Base-by-base conservation (phyloP, 2,797 vertebrate genomes). In the Acestrorhynchus altus region DNA sequence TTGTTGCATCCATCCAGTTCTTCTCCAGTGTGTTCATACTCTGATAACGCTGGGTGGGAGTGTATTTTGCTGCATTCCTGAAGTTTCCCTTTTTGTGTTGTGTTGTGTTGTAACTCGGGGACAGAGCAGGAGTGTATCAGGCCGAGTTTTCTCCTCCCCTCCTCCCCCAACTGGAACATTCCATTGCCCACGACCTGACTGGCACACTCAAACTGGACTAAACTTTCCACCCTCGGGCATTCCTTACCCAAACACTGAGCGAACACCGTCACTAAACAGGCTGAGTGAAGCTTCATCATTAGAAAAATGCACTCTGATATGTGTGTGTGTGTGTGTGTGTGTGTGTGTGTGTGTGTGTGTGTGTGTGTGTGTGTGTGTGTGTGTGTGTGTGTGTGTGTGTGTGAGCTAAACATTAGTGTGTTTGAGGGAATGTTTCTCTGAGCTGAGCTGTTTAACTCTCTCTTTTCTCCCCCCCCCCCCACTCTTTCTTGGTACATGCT, bases 291-390 rank as follows among this genome's bases (percentile, higher is more conserved):
- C 47, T 35, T 51, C 47, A 51, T 51, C 47, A 51, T 13, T 51
- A 18, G 1, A 18, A 51, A 11, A 11, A 51, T 4, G 16, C 47
- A 51, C 2, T 22, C 18, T 54, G 51, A 2, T 22, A 47, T 69
- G 77, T 73, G 39, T 73, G 71, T 46, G 46, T 73, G 51, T 66
- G 44, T 78, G 61, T 47, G 51, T 66, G 44, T 78, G 61, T 47
- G 65, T 69, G 77, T 73, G 39, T 73, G 71, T 35, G 46, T 66
- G 51, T 59, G 44, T 73, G 51, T 47, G 49, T n/a, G 28, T 40
- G 44, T 78, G 61, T 47, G 65, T 69, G 77, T 73, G 39, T 73
- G 71, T 35, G 46, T 66, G 51, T 59, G 44, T 73, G 51, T 47
- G 49, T n/a, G 28, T 40, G 56, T 57, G 63, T 59, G 61, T 66